A percentile compares a stretch with the other conserved stretches of the same genome.
phyloP scores from a whole-genome alignment of 2,888 invertebrate species.

The Vandiemenella viatica region DNA sequence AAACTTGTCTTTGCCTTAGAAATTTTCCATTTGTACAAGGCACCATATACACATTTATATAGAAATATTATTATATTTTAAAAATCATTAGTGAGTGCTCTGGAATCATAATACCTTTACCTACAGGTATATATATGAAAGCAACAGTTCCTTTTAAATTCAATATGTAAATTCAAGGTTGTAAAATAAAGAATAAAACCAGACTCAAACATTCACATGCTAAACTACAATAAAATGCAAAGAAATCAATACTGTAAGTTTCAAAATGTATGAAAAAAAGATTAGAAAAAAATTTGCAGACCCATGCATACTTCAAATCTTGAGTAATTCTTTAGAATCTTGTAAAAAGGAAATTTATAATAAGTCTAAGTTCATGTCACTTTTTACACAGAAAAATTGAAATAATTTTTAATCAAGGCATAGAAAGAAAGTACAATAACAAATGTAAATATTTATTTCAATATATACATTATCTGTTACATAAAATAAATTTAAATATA shows the following conservation, averaged over 20 bases:
- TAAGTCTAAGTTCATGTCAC: no score
- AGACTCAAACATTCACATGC: neutral
- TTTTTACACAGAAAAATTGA: no score
- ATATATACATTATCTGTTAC: no score
- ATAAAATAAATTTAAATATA: no score
- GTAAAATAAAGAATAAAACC: constrained; percentile 3
- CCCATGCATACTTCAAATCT: no score
- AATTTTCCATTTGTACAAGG: constrained; percentile 33
- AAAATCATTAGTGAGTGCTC: constrained; percentile 12
- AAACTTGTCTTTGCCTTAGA: constrained; percentile 48
- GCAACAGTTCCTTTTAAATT: constrained; percentile 2
- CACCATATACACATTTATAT: constrained; percentile 28
- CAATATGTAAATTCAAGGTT: constrained; percentile 3
- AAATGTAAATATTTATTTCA: no score
- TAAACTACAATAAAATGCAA: neutral
- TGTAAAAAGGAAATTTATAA: no score
- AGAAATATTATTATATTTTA: constrained; percentile 14
- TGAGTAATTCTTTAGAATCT: no score
- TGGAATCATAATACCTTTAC: constrained; percentile 12
- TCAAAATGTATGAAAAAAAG: neutral
- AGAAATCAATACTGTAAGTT: neutral
- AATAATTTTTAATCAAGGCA: no score
- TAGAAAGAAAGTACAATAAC: no score
- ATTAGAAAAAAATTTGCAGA: no score
- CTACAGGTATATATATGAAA: neutral